Percentiles rank a stretch among this genome's conserved stretches.
phyloP scores from a whole-genome alignment of 2,888 invertebrate species.

The Zele albiditarsus region DNA sequence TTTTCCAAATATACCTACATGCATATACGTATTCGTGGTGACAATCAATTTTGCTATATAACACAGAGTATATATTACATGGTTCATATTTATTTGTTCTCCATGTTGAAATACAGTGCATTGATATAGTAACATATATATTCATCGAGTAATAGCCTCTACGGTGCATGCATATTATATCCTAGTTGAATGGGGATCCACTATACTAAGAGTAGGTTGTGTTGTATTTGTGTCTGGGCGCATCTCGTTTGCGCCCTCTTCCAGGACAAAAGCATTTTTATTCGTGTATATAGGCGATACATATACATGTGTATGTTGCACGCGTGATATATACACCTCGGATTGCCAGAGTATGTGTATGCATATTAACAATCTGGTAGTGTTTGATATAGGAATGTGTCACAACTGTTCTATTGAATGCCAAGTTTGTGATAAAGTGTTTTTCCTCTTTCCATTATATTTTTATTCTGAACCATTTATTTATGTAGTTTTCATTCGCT shows the following conservation, averaged over 20 bases:
- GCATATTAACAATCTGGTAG: background rate
- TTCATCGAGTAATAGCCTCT: background rate
- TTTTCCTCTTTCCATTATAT: background rate
- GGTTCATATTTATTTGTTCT: background rate
- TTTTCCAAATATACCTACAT: background rate
- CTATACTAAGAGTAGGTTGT: background rate
- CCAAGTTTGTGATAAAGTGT: conserved; percentile 12
- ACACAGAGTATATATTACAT: background rate
- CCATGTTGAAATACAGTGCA: background rate
- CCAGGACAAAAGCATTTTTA: conserved; percentile 31
- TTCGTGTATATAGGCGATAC: background rate
- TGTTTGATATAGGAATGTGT: conserved; percentile 5
- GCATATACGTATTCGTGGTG: no score
- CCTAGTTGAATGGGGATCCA: background rate
- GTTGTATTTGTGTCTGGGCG: background rate
- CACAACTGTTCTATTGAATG: conserved; percentile 14
- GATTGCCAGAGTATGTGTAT: conserved; percentile 12
- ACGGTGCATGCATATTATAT: background rate
- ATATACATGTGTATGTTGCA: background rate
- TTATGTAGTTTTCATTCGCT: background rate
- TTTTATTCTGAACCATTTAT: background rate
- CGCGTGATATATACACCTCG: conserved; percentile 34
- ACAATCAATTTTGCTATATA: background rate
- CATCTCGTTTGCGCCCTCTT: conserved; percentile 7
- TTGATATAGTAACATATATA: background rate